Evolutionary conservation across 2,113 vertebrate genomes (phyloP).

Genomic region (Passer domesticus): DNA sequence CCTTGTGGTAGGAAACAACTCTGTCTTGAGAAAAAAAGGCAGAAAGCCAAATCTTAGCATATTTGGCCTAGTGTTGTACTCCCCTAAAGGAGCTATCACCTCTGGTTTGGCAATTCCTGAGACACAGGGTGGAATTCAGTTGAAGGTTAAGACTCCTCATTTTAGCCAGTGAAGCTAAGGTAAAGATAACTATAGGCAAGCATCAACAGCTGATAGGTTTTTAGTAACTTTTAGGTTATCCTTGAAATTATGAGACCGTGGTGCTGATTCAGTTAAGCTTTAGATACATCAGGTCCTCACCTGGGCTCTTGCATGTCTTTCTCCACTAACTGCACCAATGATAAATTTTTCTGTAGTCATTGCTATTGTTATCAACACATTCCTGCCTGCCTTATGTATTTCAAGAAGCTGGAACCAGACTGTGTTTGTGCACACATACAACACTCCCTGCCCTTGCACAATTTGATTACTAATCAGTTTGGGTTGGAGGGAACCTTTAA

Average conservation of each 20-base stretch:
- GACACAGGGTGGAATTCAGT: background rate
- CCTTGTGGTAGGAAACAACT: background rate
- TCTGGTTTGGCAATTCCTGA: background rate
- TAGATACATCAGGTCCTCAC: background rate
- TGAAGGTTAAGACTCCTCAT: background rate
- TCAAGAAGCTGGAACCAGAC: background rate
- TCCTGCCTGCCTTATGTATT: background rate
- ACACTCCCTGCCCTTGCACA: background rate
- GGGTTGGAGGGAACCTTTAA: background rate
- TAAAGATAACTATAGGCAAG: background rate
- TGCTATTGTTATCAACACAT: background rate
- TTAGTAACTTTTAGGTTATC: background rate
- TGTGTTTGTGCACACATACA: background rate
- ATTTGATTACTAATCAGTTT: background rate
- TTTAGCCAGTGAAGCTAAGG: background rate
- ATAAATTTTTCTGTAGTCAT: background rate
- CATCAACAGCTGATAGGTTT: background rate
- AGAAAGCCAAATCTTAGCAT: background rate
- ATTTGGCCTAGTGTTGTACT: background rate
- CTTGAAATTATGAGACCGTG: background rate
- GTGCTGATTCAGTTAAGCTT: background rate
- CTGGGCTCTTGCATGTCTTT: background rate
- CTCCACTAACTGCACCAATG: background rate
- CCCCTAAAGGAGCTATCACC: background rate
- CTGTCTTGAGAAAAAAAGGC: background rate